These are phyloP conservation scores for Trichoplusia ni DNA, from an alignment of 1,140 invertebrate species.

Conservation along the genomic window DNA sequence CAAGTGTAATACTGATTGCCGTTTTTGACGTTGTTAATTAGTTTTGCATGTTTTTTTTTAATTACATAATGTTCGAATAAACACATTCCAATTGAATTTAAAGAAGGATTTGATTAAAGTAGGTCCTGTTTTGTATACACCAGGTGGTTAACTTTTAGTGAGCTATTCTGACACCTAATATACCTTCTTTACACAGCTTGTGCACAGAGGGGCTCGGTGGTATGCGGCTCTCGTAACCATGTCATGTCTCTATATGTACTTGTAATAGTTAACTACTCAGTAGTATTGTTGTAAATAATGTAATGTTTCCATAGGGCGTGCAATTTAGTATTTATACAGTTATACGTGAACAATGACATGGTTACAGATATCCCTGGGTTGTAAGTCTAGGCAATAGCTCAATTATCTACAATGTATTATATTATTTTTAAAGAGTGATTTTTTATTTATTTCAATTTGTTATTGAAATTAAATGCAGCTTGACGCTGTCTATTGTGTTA, in stretches of 20 bases:
- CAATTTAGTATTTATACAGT: slow-evolving; percentile 31
- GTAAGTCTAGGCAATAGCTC: slow-evolving; percentile 78
- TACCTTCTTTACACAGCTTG: slow-evolving; percentile 66
- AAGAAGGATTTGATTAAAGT: slow-evolving; percentile 28
- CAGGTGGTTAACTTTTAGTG: slow-evolving; percentile 30
- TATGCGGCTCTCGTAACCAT: slow-evolving; percentile 76
- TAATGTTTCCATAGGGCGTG: slow-evolving; percentile 27
- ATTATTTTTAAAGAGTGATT: slow-evolving; percentile 56
- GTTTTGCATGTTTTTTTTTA: slow-evolving; percentile 30
- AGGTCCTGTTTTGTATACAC: slow-evolving; percentile 29
- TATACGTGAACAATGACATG: slow-evolving; percentile 60
- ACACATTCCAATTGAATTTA: slow-evolving; percentile 30
- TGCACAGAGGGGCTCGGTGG: slow-evolving; percentile 70
- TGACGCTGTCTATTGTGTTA: slow-evolving; percentile 70
- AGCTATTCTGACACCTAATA: slow-evolving; percentile 65
- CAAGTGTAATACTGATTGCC: slow-evolving; percentile 22
- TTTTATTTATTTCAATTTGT: slow-evolving; percentile 70
- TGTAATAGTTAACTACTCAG: slow-evolving; percentile 32
- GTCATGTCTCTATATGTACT: slow-evolving; percentile 49
- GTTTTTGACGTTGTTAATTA: slow-evolving; percentile 7
- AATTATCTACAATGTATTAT: slow-evolving; percentile 71
- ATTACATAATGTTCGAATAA: not conserved
- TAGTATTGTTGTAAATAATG: slow-evolving; percentile 63
- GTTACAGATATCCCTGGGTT: slow-evolving; percentile 77
- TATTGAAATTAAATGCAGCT: slow-evolving; percentile 72